These are phyloP conservation scores for Cervus canadensis DNA, from an alignment of 2,113 vertebrate genomes.

Conservation along the genomic window DNA sequence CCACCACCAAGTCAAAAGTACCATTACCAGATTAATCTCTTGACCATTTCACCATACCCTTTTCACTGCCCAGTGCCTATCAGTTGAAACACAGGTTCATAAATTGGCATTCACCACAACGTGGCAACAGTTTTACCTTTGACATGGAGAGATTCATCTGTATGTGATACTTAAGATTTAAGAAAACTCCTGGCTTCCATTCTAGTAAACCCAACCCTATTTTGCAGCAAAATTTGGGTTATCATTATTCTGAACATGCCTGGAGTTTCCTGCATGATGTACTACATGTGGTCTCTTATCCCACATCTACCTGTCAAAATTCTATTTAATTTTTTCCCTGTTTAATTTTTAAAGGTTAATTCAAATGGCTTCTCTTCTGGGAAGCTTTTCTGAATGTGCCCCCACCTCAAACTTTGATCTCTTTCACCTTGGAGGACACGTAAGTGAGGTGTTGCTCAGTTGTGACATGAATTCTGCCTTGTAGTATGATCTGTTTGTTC, in stretches of 20 bases:
- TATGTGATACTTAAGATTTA: neutral
- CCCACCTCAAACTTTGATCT: neutral
- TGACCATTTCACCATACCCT: neutral
- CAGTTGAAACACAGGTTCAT: neutral
- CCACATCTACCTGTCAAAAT: neutral
- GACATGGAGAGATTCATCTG: neutral
- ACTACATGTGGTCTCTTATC: neutral
- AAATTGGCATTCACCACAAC: neutral
- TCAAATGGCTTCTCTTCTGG: neutral
- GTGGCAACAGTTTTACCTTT: neutral
- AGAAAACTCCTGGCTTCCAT: neutral
- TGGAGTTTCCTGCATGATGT: neutral
- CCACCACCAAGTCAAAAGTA: neutral
- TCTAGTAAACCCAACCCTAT: neutral
- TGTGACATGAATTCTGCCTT: neutral
- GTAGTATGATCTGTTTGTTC: neutral
- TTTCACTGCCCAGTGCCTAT: neutral
- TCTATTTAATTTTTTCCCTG: neutral
- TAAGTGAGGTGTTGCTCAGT: neutral
- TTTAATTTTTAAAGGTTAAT: neutral
- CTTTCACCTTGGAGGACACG: neutral
- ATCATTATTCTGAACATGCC: neutral
- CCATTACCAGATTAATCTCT: neutral
- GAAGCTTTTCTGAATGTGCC: neutral
- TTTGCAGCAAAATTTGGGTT: neutral